These are phyloP conservation scores for roundworm (Caenorhabditis elegans) DNA, from an alignment of 1,140 invertebrate species.

Conservation along the genomic window WBcel235 BX284604.4:12123001-12123500, in stretches of 20 bases:
- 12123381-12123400: slow-evolving; percentile 43
- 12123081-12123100: neutral
- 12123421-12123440: slow-evolving; percentile 68
- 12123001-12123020: too few species aligned
- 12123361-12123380: slow-evolving; percentile 61
- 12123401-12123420: slow-evolving; percentile 69
- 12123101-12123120: neutral
- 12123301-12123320: neutral
- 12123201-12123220: neutral
- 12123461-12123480: slow-evolving; percentile 8
- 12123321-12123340: slow-evolving; percentile 65
- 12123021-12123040: neutral
- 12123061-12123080: neutral
- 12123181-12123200: too few species aligned
- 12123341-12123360: slow-evolving; percentile 67
- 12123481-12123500: slow-evolving; percentile 5
- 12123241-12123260: too few species aligned
- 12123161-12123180: too few species aligned
- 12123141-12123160: too few species aligned
- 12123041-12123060: too few species aligned
- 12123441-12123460: neutral
- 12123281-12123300: neutral
- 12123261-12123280: too few species aligned
- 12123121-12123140: neutral
- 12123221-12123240: neutral